These are phyloP conservation scores for Loriculus beryllinus DNA, from an alignment of 2,797 vertebrate species.

Conservation along the genomic window DNA sequence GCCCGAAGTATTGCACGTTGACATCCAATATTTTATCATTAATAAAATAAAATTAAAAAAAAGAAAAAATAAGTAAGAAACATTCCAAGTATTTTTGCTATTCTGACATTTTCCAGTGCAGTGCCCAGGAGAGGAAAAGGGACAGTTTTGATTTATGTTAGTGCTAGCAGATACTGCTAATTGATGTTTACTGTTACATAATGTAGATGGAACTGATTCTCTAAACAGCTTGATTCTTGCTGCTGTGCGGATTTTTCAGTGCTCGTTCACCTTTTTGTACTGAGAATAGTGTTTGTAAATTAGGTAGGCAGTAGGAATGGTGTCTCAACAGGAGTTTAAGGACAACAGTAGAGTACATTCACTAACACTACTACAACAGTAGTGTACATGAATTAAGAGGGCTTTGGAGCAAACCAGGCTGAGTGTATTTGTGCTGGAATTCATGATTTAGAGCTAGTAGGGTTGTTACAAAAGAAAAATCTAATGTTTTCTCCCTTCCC, in stretches of 20 bases:
- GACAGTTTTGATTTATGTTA: constrained; percentile 70
- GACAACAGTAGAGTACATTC: neutral
- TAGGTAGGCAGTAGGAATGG: neutral
- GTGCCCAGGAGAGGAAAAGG: constrained; percentile 45
- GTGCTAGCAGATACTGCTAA: constrained; percentile 55
- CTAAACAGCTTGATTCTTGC: neutral
- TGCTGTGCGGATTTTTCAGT: neutral
- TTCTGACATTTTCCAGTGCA: constrained; percentile 75
- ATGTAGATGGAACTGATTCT: neutral
- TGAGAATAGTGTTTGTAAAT: neutral
- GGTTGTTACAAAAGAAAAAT: neutral
- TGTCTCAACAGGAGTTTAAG: neutral
- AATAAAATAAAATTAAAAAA: constrained; percentile 60
- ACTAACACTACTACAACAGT: neutral
- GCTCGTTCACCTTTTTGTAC: neutral
- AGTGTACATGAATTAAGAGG: neutral
- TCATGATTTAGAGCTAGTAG: neutral
- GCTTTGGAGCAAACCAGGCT: neutral
- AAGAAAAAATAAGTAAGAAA: constrained; percentile 38
- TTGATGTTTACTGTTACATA: constrained; percentile 51
- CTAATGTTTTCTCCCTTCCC: neutral
- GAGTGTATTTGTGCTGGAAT: neutral
- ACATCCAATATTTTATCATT: constrained; percentile 81
- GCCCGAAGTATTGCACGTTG: constrained; percentile 65
- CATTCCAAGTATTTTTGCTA: constrained; percentile 73